Base-by-base conservation (phyloP, 1,140 invertebrate species). In the Trachymyrmex septentrionalis region DNA sequence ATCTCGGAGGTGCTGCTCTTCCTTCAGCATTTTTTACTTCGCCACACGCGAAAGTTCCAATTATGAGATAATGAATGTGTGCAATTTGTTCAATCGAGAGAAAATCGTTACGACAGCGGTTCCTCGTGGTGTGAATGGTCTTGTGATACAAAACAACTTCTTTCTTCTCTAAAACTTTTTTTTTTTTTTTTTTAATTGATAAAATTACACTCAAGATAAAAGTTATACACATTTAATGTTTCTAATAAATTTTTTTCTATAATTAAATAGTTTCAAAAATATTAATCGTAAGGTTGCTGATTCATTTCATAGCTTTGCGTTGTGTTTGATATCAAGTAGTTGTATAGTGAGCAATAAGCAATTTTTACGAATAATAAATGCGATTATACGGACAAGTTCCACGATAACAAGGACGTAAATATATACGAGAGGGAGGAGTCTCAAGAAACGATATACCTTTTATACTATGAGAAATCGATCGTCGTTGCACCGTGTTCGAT, bases 41-140 rank as follows among this genome's bases (percentile, higher is more conserved):
- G 53, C 2, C 38, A 16, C 24, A n/a, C 14, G 21, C 55, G 77
- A 80, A 82, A 69, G 57, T 77, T 27, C 63, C 85, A 90, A 89
- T 89, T 89, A 89, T 24, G 30, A 57, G 57, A 44, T 89, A 89
- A 86, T 82, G 71, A 63, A 89, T 19, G 71, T 67, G 19, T 24
- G 84, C 66, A 88, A 84, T 84, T 84, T 75, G 57, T 73, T 78
- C 66, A 48, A 61, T 82, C 38, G 57, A 44, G 55, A n/a, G 73
- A 75, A 78, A 73, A 69, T 48, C 30, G 63, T 66, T 69, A 76
- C 50, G 63, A 67, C 64, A 59, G 53, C 64, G 30, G 30, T 48
- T 61, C 24, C 78, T 27, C 48, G 53, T 67, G 53, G 19, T 44
- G 14, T 24, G 14, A 81, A 59, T 30, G 5, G 3, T 30, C 21